A percentile compares a stretch with the other conserved stretches of the same genome.
These are phyloP conservation scores for Doryteuthis pealeii DNA, from an alignment of 1,140 invertebrate species.

Conservation along the genomic window DNA sequence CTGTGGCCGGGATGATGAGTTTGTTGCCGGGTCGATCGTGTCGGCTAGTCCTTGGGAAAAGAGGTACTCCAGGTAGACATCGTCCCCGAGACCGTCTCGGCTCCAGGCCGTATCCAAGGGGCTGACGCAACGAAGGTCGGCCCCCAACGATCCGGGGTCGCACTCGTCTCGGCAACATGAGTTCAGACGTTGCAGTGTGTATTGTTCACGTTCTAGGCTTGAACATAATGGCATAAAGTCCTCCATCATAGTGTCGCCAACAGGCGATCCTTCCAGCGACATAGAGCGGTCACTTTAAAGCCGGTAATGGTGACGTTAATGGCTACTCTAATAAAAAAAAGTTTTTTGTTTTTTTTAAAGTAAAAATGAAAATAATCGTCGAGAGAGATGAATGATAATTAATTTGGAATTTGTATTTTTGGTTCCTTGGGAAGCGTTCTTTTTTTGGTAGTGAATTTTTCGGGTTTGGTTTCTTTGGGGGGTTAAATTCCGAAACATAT, in stretches of 20 bases:
- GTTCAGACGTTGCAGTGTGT: constrained; percentile 53
- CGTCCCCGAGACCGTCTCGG: constrained; percentile 46
- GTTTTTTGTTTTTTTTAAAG: not conserved
- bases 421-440: too few relatives aligned
- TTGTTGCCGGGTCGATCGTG: constrained; percentile 21
- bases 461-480: too few relatives aligned
- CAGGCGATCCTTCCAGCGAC: constrained; percentile 15
- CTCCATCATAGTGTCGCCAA: constrained; percentile 36
- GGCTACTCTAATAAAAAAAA: not conserved
- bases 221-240: constrained; percentile 49
- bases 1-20: not conserved
- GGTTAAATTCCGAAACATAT: too few relatives aligned
- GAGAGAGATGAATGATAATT: not conserved
- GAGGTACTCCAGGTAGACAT: constrained; percentile 50
- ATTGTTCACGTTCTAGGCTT: constrained; percentile 51
- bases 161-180: constrained; percentile 51
- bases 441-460: too few relatives aligned
- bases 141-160: constrained; percentile 22
- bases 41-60: constrained; percentile 53
- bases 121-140: constrained; percentile 26
- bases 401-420: too few relatives aligned
- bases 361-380: constrained; percentile 19
- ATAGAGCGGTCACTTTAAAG: too few relatives aligned
- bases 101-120: constrained; percentile 36
- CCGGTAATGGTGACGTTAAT: not conserved